These are phyloP conservation scores for Oscheius sp. DNA, from an alignment of 1,140 invertebrate genomes.

Conservation along the genomic window DNA sequence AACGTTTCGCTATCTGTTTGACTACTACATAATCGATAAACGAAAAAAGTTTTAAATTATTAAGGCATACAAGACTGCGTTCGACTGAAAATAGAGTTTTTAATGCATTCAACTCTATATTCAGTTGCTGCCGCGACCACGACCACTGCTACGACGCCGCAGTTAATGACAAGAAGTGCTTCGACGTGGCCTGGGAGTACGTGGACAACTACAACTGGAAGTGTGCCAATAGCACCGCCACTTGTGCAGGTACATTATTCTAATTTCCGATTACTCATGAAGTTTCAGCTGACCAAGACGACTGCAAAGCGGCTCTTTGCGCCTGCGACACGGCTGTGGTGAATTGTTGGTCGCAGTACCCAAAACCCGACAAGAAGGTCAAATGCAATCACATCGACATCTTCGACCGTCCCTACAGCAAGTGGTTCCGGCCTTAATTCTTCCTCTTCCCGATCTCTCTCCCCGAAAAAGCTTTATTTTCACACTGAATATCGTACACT, in stretches of 20 bases:
- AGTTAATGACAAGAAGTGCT: slow-evolving; percentile 21
- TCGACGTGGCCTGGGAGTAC: slow-evolving; percentile 29
- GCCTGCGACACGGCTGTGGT: slow-evolving; percentile 25
- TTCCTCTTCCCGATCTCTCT: too few relatives aligned
- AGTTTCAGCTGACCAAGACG: slow-evolving; percentile 6
- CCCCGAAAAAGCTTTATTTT: too few relatives aligned
- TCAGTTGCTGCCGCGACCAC: slow-evolving; percentile 23
- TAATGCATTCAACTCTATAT: neutral
- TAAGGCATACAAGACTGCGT: too few relatives aligned
- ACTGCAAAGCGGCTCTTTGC: slow-evolving; percentile 32
- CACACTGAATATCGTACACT: too few relatives aligned
- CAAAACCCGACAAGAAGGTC: slow-evolving; percentile 16
- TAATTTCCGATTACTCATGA: neutral
- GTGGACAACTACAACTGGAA: slow-evolving; percentile 28
- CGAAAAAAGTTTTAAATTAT: too few relatives aligned
- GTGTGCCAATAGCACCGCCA: slow-evolving; percentile 20
- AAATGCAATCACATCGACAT: slow-evolving; percentile 16
- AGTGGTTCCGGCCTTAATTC: neutral
- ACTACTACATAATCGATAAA: too few relatives aligned
- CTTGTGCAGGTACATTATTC: slow-evolving; percentile 6
- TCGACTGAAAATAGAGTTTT: too few relatives aligned
- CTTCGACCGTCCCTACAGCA: neutral
- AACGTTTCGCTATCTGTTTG: too few relatives aligned
- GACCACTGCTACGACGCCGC: slow-evolving; percentile 31
- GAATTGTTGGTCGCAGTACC: slow-evolving; percentile 21